Base-by-base conservation (phyloP, 2,888 invertebrate genomes). In the Gerris lacustris region DNA sequence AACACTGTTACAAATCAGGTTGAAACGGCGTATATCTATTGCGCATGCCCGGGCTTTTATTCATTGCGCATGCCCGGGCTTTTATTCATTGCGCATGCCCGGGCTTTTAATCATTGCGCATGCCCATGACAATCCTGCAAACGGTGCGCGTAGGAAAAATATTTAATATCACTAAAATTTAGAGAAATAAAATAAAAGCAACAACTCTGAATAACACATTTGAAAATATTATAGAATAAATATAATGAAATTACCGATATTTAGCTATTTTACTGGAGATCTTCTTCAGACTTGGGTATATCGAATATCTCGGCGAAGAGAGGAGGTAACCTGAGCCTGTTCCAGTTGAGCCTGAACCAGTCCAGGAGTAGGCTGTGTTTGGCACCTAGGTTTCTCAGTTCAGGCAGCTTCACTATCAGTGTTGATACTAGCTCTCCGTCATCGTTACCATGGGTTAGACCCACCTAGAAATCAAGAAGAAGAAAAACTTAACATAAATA, bases 301-400 rank as follows among this genome's bases (percentile, higher is more conserved):
- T 97, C 96, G 82, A 95, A 97, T 77, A 96, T 94, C 82, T 97
- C 97, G 55, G 96, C 91, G 82, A 95, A 97, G 70, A 97, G 86
- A 5, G 96, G 94, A 67, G 96, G 96, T 77, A 96, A 85, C 74
- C 90, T 85, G 72, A 92, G 85, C 77, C 88, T 87, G 72, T 87
- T 86, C 95, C 95, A 96, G 82, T 91, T 88, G 77, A 88, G 86
- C 76, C 96, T 87, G 82, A 93, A 94, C 95, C 95, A 97, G 80
- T 89, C 87, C 78, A 96, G 84, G 78, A 92, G 88, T 75, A 89
- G 87, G 76, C 88, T 86, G 82, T 96, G 96, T 75, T 91, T 89
- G 66, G 85, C 84, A 47, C 96, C 94, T 70, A 97, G 84, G 47
- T 87, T 85, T 73, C 91, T 85, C 74, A 94, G 84, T 80, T 95